Percentiles rank a stretch among this genome's conserved stretches.
Evolutionary conservation across 2,797 vertebrate species (phyloP).

Genomic region (Tinamus major): DNA sequence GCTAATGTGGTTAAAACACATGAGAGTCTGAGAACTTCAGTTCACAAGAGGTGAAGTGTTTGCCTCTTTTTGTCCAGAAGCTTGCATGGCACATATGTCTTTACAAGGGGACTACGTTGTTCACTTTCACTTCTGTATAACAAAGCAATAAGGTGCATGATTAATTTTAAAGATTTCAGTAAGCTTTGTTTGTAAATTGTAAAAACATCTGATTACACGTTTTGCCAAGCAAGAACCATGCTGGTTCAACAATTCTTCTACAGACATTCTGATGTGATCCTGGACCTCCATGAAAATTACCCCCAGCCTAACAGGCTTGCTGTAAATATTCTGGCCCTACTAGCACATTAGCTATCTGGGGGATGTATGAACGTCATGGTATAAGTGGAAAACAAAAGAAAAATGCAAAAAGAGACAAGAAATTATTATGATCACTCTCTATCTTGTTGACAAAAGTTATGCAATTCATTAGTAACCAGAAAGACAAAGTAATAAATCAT

Average conservation of each 20-base stretch:
- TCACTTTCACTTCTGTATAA: not conserved
- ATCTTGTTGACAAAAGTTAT: not conserved
- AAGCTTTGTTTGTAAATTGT: not conserved
- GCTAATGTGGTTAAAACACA: not conserved
- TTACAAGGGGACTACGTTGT: not conserved
- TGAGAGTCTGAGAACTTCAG: fast-evolving
- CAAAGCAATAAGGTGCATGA: not conserved
- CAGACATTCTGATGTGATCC: not conserved
- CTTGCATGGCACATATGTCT: fast-evolving
- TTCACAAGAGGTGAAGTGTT: not conserved
- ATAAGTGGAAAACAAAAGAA: not conserved
- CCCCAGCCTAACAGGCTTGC: not conserved
- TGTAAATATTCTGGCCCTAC: not conserved
- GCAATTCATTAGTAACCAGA: not conserved
- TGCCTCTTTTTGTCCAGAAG: not conserved
- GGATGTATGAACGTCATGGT: not conserved
- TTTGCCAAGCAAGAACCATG: not conserved
- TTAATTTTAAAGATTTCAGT: not conserved
- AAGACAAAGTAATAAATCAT: not conserved
- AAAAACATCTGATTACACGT: not conserved
- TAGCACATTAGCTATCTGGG: not conserved
- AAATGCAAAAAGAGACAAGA: not conserved
- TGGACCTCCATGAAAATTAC: not conserved
- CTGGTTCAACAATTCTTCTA: not conserved
- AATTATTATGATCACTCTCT: not conserved